Conservation (phyloP, 2,113 vertebrate genomes). For the Takifugu bimaculatus region DNA sequence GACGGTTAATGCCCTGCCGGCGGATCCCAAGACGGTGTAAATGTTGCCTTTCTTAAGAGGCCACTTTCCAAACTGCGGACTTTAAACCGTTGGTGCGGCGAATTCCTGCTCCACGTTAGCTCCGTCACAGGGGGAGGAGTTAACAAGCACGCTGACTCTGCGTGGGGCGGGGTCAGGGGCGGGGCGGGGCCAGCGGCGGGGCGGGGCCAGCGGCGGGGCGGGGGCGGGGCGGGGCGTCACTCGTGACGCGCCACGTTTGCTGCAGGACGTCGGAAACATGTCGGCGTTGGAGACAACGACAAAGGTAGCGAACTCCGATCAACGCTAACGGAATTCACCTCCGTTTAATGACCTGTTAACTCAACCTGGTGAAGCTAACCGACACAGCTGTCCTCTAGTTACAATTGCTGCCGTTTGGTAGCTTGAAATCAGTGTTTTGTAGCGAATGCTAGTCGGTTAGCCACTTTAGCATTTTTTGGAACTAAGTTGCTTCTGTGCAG, state of each 20-base stretch:
- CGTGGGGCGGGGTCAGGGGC: no score
- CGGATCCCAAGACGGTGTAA: no score
- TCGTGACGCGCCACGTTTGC: slow-evolving; percentile 37
- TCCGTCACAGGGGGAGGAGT: background rate
- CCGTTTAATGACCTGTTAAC: background rate
- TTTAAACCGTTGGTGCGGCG: slow-evolving; percentile 32
- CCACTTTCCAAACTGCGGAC: slow-evolving; percentile 28
- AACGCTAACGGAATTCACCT: background rate
- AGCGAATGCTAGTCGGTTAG: slow-evolving; percentile 37
- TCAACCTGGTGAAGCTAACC: background rate
- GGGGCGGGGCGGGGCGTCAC: slow-evolving; percentile 36
- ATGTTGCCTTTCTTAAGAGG: background rate
- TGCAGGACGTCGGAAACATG: slow-evolving; percentile 57
- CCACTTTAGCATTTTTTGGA: slow-evolving; percentile 37
- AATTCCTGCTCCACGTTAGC: fast-evolving
- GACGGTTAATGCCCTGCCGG: no score
- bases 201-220: background rate
- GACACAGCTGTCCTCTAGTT: background rate
- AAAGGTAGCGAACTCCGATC: slow-evolving; percentile 56
- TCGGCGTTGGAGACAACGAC: slow-evolving; percentile 63
- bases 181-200: slow-evolving; percentile 19
- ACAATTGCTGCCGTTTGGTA: background rate
- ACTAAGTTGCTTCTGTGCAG: no score
- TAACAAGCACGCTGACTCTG: slow-evolving; percentile 34
- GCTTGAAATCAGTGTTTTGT: slow-evolving; percentile 6